Evolutionary conservation across 2,888 invertebrate genomes (phyloP).

Genomic region (Apodemia zela): DNA sequence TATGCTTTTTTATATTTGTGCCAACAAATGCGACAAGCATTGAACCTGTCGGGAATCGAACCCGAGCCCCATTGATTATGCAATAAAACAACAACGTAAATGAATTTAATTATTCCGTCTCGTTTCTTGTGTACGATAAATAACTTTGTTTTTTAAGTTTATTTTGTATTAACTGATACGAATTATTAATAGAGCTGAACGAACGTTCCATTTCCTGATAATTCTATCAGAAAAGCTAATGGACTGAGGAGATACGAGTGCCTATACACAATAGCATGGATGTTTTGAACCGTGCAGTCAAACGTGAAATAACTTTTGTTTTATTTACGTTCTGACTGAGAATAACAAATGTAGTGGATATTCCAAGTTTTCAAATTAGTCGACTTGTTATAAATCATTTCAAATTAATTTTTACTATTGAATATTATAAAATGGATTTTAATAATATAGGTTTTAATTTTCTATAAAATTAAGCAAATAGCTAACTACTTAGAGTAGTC

Average conservation of each 20-base stretch:
- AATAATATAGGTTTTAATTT: no score
- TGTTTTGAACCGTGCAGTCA: background rate
- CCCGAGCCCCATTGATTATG: background rate
- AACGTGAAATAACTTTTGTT: conserved; percentile 14
- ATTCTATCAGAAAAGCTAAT: background rate
- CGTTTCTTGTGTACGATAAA: background rate
- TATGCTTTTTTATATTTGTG: no score
- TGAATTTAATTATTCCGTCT: background rate
- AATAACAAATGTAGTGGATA: background rate
- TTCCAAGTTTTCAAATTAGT: background rate
- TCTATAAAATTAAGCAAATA: no score
- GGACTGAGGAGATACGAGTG: background rate
- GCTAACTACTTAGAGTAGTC: no score
- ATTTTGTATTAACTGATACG: background rate
- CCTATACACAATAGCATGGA: background rate
- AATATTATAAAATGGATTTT: no score
- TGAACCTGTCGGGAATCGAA: no score
- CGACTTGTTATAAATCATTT: background rate
- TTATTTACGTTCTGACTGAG: background rate
- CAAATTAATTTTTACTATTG: no score
- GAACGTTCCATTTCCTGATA: background rate
- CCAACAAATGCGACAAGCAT: no score
- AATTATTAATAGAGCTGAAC: background rate
- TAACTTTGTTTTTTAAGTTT: background rate
- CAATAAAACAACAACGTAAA: background rate